Evolutionary conservation across 2,888 invertebrate genomes (phyloP).

Genomic region (Aradus depressus): DNA sequence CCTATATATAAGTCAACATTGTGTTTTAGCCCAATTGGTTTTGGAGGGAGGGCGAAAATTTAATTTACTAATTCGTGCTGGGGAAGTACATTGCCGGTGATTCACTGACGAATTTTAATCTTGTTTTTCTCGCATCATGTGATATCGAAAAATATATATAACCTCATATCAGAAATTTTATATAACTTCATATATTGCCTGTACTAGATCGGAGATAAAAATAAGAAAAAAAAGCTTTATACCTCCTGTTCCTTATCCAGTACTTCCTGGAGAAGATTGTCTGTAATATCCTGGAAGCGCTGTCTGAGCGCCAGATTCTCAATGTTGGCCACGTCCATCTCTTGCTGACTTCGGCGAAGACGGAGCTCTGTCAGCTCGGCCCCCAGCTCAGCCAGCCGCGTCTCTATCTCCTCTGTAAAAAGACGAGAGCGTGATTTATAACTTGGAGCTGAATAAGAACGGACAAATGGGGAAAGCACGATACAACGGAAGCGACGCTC

Average conservation of each 20-base stretch:
- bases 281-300: conserved; percentile 69
- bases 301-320: conserved; percentile 73
- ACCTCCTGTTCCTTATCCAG: conserved; percentile 53
- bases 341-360: conserved; percentile 62
- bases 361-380: conserved; percentile 64
- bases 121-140: background rate
- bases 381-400: conserved; percentile 58
- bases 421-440: too few species aligned
- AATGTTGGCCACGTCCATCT: conserved; percentile 70
- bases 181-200: too few species aligned
- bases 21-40: too few species aligned
- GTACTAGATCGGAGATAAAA: too few species aligned
- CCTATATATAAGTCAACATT: too few species aligned
- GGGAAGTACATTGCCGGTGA: too few species aligned
- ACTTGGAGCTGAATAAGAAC: too few species aligned
- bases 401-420: conserved; percentile 41
- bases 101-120: too few species aligned
- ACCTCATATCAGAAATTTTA: background rate
- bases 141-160: background rate
- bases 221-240: background rate
- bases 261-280: conserved; percentile 62
- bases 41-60: too few species aligned
- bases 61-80: too few species aligned
- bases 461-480: too few species aligned
- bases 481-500: too few species aligned